Conservation (phyloP, 2,888 invertebrate genomes). For the Phalera bucephala region DNA sequence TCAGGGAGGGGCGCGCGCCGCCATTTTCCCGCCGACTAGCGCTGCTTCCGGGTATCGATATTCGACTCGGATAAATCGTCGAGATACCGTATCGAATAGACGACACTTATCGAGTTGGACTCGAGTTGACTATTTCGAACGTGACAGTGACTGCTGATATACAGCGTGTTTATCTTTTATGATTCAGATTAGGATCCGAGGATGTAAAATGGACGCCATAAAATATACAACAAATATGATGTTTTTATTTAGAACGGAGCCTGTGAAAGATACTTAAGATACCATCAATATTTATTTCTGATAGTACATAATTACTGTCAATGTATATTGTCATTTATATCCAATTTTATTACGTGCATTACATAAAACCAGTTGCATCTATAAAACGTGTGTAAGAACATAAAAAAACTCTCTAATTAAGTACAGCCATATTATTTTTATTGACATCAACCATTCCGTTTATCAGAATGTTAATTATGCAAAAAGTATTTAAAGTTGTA, state of each 20-base stretch:
- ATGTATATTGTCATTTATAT: neutral
- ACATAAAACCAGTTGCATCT: slow-evolving; percentile 12
- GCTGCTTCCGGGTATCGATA: slow-evolving; percentile 39
- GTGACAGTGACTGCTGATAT: slow-evolving; percentile 28
- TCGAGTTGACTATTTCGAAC: slow-evolving; percentile 33
- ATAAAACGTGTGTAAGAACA: slow-evolving; percentile 22
- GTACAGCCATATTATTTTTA: slow-evolving; percentile 11
- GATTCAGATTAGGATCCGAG: slow-evolving; percentile 8
- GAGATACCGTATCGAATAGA: slow-evolving; percentile 35
- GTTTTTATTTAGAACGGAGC: neutral
- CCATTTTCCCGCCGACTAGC: slow-evolving; percentile 46
- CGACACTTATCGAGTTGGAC: slow-evolving; percentile 38
- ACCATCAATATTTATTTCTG: neutral
- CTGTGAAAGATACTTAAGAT: neutral
- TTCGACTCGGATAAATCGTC: slow-evolving; percentile 38
- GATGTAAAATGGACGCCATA: neutral
- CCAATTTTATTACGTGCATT: too few species aligned
- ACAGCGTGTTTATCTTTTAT: slow-evolving; percentile 28
- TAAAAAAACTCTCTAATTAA: slow-evolving; percentile 21
- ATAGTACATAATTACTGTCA: neutral
- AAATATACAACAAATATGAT: neutral
- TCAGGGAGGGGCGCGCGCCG: slow-evolving; percentile 35
- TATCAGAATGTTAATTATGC: slow-evolving; percentile 33
- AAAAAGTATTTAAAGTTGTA: slow-evolving; percentile 32
- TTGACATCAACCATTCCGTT: slow-evolving; percentile 26